Evolutionary conservation across 2,797 vertebrate species (phyloP).

Genomic region (Bovichtus variegatus): DNA sequence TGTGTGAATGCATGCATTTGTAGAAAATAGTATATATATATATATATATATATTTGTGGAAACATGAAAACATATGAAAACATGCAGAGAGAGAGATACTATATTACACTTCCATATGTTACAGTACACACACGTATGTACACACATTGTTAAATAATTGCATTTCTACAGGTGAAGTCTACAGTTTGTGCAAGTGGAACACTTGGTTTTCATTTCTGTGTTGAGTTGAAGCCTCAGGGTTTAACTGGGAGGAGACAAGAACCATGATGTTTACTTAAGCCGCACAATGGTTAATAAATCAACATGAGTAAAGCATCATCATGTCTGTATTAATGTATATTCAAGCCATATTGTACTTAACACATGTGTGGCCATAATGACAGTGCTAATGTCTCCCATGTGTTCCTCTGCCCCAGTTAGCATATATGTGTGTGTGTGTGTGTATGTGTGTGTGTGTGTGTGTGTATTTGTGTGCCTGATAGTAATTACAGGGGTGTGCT

Average conservation of each 20-base stretch:
- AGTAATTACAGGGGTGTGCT: conserved; percentile 70
- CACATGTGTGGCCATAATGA: conserved; percentile 54
- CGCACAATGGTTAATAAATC: conserved; percentile 54
- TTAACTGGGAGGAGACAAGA: conserved; percentile 11
- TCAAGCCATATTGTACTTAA: conserved; percentile 41
- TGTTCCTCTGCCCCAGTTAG: conserved; percentile 57
- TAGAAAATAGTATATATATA: neutral
- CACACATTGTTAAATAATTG: neutral
- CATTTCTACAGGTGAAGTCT: conserved; percentile 27
- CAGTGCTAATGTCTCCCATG: conserved; percentile 68
- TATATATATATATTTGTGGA: neutral
- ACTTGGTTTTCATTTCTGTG: conserved; percentile 9
- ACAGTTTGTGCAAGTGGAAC: neutral
- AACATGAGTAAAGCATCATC: conserved; percentile 48
- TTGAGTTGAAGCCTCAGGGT: neutral
- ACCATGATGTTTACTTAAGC: conserved; percentile 45
- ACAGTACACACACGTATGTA: neutral
- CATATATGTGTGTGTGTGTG: conserved; percentile 49
- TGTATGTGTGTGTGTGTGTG: conserved; percentile 46
- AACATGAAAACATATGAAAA: neutral
- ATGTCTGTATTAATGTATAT: conserved; percentile 54
- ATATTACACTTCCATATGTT: neutral
- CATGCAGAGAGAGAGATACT: neutral
- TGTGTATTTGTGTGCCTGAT: conserved; percentile 65
- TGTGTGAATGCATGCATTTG: neutral